Base-by-base conservation (phyloP, 2,888 invertebrate genomes). In the Antheraea yamamai region DNA sequence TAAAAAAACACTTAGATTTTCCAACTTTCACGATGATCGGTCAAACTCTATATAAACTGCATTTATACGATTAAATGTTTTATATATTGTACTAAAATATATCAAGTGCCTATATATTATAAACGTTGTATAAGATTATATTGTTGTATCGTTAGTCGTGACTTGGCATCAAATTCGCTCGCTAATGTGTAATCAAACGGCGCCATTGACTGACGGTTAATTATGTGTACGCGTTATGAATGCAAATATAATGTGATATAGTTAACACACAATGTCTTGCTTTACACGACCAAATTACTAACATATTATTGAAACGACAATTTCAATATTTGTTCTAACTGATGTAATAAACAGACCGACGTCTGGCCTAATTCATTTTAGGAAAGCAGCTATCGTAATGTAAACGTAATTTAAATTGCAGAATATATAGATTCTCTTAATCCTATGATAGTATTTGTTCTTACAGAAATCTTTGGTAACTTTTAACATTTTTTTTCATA, bases 151-250 rank as follows among this genome's bases (percentile, higher is more conserved):
- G 92, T 91, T 90, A 91, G 86, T 85, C 92, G 93, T 94, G 93
- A 91, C 93, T 92, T 89, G 90, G 92, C 91, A 92, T 91, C 89
- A 85, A 88, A 91, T 89, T 89, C 86, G 88, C 86, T 86, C 86
- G 90, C 89, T 93, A 93, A 93, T 91, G 89, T 90, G 89, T 89
- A 90, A 91, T 92, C 91, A 90, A 92, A 93, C 89, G 87, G 87
- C 88, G 85, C 88, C 88, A 85, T 86, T 85, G 87, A 87, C 89
- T 87, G 84, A 83, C 82, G 84, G 89, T 91, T 92, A 92, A 92
- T 93, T 92, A 92, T 90, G 89, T 89, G 87, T 86, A 89, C 89
- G 87, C 88, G 87, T 87, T 88, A 88, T 92, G 93, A 92, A 93
- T 91, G 89, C 87, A 84, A 91, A 92, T 90, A 82, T 85, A 83